phyloP scores from a whole-genome alignment of 2,888 invertebrate genomes.

The Fissipunctia ypsillon region DNA sequence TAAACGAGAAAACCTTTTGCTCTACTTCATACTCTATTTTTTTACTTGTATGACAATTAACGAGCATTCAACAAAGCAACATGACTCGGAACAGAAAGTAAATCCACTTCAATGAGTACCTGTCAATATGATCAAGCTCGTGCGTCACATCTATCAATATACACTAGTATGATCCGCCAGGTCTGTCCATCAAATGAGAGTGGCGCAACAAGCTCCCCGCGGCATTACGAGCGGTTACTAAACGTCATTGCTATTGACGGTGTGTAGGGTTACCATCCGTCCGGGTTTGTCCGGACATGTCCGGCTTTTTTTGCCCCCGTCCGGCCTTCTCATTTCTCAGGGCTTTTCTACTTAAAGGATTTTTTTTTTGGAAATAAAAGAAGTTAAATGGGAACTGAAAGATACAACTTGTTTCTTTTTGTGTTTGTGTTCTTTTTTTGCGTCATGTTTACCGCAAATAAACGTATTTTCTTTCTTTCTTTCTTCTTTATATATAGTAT shows the following conservation, averaged over 20 bases:
- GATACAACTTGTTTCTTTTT: too few species aligned
- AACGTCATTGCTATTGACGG: constrained; percentile 44
- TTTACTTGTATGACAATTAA: neutral
- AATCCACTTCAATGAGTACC: constrained; percentile 28
- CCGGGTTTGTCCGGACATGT: neutral
- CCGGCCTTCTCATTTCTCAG: neutral
- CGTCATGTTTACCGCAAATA: too few species aligned
- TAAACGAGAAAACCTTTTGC: neutral
- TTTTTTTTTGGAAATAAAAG: neutral
- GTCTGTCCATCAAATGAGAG: constrained; percentile 51
- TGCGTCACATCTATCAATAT: constrained; percentile 34
- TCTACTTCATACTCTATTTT: neutral
- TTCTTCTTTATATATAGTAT: too few species aligned
- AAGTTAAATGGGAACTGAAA: neutral
- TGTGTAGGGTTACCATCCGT: constrained; percentile 7
- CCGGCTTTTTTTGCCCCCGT: too few species aligned
- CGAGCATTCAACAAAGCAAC: neutral
- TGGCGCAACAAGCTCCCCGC: constrained; percentile 50
- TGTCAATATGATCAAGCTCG: constrained; percentile 50
- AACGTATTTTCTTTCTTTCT: too few species aligned
- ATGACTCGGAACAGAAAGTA: constrained; percentile 3
- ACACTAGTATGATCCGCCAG: constrained; percentile 35
- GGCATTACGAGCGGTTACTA: constrained; percentile 47
- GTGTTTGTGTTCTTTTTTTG: too few species aligned
- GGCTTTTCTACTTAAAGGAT: neutral